phyloP scores from a whole-genome alignment of 23 tunicate species.

The Pegea sp. region DNA sequence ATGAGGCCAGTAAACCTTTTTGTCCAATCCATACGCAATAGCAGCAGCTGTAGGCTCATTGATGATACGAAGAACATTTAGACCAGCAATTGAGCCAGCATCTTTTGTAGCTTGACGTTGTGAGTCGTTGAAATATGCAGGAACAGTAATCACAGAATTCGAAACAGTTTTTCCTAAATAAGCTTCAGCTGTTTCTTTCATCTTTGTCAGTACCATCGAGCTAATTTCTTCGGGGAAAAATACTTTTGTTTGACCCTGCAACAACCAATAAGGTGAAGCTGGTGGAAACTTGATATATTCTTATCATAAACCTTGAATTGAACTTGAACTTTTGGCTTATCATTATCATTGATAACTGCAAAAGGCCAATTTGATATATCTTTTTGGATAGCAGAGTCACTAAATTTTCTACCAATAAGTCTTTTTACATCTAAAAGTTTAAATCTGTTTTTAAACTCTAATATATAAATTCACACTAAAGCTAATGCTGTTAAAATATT shows the following conservation, averaged over 20 bases:
- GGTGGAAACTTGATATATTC: too few relatives aligned
- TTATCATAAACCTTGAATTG: too few relatives aligned
- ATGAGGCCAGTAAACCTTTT: too few relatives aligned
- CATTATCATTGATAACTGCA: slow-evolving; percentile 23
- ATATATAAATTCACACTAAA: too few relatives aligned
- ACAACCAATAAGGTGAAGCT: too few relatives aligned
- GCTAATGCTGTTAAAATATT: too few relatives aligned
- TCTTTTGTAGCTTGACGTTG: slow-evolving; percentile 94
- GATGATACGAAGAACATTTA: slow-evolving; percentile 51
- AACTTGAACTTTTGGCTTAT: slow-evolving; percentile 25
- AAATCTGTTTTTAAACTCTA: too few relatives aligned
- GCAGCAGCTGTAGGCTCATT: slow-evolving; percentile 98
- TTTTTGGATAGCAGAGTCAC: slow-evolving; percentile 38
- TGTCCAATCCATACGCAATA: slow-evolving; percentile 69
- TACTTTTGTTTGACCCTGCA: slow-evolving; percentile 38
- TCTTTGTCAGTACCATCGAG: slow-evolving; percentile 78
- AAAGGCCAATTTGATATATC: slow-evolving; percentile 62
- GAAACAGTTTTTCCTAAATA: slow-evolving; percentile 47
- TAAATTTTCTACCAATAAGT: slow-evolving; percentile 49
- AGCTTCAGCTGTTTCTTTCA: slow-evolving; percentile 92
- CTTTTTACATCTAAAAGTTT: slow-evolving; percentile 64
- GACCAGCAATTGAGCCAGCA: slow-evolving; percentile 61
- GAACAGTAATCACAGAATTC: slow-evolving; percentile 86
- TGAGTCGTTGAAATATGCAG: too few relatives aligned
- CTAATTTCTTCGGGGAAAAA: slow-evolving; percentile 89